Base-by-base conservation (phyloP, 2,888 invertebrate species). In the Belgica antarctica region DNA sequence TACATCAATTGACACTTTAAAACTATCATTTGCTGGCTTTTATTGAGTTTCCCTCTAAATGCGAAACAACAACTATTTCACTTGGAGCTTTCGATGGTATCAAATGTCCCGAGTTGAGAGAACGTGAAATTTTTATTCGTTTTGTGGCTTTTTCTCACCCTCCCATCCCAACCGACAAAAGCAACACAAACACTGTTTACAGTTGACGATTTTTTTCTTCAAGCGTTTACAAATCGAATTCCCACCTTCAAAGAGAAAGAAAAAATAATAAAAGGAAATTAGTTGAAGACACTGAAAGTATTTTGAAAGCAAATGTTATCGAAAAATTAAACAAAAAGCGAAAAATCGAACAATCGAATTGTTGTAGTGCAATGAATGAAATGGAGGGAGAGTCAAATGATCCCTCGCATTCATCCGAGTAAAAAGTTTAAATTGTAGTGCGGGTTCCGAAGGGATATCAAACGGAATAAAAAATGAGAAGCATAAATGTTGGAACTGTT, bases 311-410 rank as follows among this genome's bases (percentile, higher is more conserved):
- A 27, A 59, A 2, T 59, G 8, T 59, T 59, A 52, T 52, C 22
- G 52, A 5, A 52, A 52, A 52, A 19, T 27, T 61, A 28, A 27
- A 27, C 27, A 61, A 61, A 47, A 47, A 27, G 24, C 15, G 27
- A 61, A 28, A 61, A 61, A 61, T 24, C 59, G 27, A 61, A 27
- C 22, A 61, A 61, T 61, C 61, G 61, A 61, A 27, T 61, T 61
- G 27, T 27, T 61, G 61, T 61, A 61, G 59, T 59, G 59, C 25
- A 61, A 61, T 27, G n/a, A n/a, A n/a, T n/a, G 28, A 61, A 28
- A 15, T 12, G 8, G 61, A 4, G 22, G n/a, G 15, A 1, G 2
- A 47, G 2, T n/a, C 27, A n/a, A 27, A 10, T 24, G 57, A 57
- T 10, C 25, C 15, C 25, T 24, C 25, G 22, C 57, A 15, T 2